Base-by-base conservation (phyloP, 1,140 invertebrate species). In the Phymorhynchus buccinoides region DNA sequence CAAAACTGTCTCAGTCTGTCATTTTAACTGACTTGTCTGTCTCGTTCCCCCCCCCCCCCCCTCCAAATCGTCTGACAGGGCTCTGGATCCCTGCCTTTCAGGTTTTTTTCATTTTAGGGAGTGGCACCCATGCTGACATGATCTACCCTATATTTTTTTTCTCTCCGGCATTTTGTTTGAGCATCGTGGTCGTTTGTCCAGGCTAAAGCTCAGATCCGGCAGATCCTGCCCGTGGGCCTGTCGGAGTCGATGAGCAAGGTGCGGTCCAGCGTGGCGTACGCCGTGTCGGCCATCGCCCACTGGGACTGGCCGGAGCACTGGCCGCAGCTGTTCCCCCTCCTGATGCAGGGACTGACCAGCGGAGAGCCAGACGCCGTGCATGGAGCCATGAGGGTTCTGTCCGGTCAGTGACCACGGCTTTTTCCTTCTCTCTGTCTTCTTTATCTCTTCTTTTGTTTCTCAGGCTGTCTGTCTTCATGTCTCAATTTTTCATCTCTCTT, bases 221-320 rank as follows among this genome's bases (percentile, higher is more conserved):
- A 95, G 86, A 94, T 96, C 85, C 91, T 96, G 42, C 96, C 96
- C 0, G 91, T 95, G 83, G 96, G 96, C 3, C 92, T 96, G 9
- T 94, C 94, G 85, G 96, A 96, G 91, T 94, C 95, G 1, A 95
- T 96, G 77, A 96, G 96, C 87, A 96, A 96, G 93, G 95, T 96
- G 52, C 92, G 96, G 37, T 95, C 95, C 39, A 95, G 96, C 48
- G 95, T 96, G 22, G 96, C 96, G 0, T 96, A 96, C 93, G 96
- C 95, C 3, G 95, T 97, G 82, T 96, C 96, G 3, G 95, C 95
- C 7, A 96, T 97, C 86, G 96, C 96, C 0, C 95, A 95, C 86
- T 96, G 95, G 94, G 96, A 97, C 92, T 97, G 96, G 96, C 96
- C 96, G 0, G 96, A 96, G 87, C 93, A 95, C 83, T 97, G 96